phyloP scores from a whole-genome alignment of 2,113 vertebrate species.

The Dromiciops gliroides region DNA sequence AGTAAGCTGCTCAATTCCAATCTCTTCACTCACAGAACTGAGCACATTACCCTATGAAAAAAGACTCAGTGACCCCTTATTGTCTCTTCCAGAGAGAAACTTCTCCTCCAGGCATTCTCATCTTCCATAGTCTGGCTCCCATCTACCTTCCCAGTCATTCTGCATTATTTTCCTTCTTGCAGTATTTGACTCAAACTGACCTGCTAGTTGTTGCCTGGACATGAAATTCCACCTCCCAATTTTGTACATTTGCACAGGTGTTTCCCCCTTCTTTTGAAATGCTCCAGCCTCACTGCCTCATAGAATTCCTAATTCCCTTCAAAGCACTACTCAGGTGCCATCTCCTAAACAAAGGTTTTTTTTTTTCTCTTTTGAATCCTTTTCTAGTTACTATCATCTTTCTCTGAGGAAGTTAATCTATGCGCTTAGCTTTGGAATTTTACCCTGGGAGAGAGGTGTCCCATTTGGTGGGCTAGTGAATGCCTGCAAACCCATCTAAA shows the following conservation, averaged over 20 bases:
- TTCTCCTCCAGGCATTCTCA: not conserved
- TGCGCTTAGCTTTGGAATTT: not conserved
- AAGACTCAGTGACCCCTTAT: not conserved
- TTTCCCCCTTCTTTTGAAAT: not conserved
- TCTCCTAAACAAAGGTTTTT: not conserved
- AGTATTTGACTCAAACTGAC: not conserved
- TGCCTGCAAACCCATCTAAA: not conserved
- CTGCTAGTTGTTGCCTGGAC: not conserved
- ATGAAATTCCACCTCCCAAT: not conserved
- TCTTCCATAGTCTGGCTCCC: not conserved
- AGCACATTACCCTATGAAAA: not conserved
- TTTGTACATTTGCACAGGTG: not conserved
- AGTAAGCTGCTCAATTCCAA: not conserved
- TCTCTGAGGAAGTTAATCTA: not conserved
- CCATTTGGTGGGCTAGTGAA: not conserved
- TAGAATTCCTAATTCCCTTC: not conserved
- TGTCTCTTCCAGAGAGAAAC: not conserved
- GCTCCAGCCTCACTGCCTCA: not conserved
- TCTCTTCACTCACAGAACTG: not conserved
- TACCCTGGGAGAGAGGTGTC: not conserved
- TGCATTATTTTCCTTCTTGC: not conserved
- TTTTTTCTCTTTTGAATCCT: not conserved
- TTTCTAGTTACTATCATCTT: not conserved
- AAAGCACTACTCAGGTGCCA: not conserved
- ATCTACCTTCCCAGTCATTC: not conserved